Conservation (phyloP, 1,140 invertebrate genomes). For the Mizuhopecten yessoensis region DNA sequence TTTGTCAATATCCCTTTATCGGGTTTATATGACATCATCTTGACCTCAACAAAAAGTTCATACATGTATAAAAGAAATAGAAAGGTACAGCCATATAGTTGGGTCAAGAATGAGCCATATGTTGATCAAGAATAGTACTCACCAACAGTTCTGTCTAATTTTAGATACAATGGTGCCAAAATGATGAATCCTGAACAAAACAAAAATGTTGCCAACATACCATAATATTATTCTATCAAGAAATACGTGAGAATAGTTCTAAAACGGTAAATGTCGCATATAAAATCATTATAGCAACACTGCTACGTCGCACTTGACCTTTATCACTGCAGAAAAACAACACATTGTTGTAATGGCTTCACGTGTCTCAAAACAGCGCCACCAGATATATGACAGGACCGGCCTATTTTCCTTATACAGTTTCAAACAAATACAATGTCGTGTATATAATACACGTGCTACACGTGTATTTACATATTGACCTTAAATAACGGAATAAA, state of each 20-base stretch:
- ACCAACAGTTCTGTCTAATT: no score
- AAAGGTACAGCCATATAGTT: no score
- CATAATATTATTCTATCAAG: not conserved
- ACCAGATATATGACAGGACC: not conserved
- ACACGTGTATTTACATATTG: not conserved
- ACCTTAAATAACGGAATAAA: not conserved
- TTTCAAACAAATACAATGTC: not conserved
- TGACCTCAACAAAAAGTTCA: no score
- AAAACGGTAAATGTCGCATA: not conserved
- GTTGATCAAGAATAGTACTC: no score
- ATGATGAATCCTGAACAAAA: no score
- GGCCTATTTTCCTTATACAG: not conserved
- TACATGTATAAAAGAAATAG: no score
- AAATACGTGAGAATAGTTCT: not conserved
- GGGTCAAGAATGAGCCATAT: no score
- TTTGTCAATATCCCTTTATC: no score
- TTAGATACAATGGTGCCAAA: no score
- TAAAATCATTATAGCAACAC: not conserved
- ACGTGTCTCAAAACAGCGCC: not conserved
- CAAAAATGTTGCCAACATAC: no score
- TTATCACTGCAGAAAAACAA: not conserved
- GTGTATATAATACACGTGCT: not conserved
- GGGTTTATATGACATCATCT: no score
- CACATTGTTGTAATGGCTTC: not conserved
- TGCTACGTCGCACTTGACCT: not conserved